These are phyloP conservation scores for Urocolius indicus DNA, from an alignment of 2,113 vertebrate species.

Conservation along the genomic window DNA sequence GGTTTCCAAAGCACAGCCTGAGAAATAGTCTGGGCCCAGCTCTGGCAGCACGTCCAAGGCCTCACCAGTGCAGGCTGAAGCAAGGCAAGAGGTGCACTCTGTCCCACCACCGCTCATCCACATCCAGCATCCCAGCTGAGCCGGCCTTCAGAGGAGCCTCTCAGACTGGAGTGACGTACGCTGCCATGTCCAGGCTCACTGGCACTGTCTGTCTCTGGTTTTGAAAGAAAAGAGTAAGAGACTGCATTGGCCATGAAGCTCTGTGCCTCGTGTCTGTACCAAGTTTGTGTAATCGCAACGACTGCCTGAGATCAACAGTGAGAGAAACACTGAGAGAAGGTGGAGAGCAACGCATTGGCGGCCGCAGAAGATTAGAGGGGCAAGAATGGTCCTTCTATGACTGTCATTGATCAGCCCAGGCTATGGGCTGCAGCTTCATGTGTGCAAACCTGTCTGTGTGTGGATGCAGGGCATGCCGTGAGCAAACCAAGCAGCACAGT, in stretches of 20 bases:
- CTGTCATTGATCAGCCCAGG: background rate
- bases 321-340: background rate
- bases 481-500: accelerated
- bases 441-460: background rate
- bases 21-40: background rate
- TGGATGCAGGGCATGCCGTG: accelerated
- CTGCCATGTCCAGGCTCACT: background rate
- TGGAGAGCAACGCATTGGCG: background rate
- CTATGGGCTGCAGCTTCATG: background rate
- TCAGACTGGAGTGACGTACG: accelerated
- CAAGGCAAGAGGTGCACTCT: background rate
- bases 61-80: background rate
- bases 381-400: background rate
- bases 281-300: background rate
- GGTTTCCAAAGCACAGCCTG: background rate
- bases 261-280: background rate
- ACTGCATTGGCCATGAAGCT: background rate
- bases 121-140: background rate
- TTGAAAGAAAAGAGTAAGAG: background rate
- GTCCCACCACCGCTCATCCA: background rate
- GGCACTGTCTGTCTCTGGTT: background rate
- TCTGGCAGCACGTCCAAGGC: background rate
- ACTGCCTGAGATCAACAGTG: accelerated
- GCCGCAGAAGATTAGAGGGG: background rate
- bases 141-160: background rate